Conservation (phyloP, 2,797 vertebrate species). For the Falco rusticolus region DNA sequence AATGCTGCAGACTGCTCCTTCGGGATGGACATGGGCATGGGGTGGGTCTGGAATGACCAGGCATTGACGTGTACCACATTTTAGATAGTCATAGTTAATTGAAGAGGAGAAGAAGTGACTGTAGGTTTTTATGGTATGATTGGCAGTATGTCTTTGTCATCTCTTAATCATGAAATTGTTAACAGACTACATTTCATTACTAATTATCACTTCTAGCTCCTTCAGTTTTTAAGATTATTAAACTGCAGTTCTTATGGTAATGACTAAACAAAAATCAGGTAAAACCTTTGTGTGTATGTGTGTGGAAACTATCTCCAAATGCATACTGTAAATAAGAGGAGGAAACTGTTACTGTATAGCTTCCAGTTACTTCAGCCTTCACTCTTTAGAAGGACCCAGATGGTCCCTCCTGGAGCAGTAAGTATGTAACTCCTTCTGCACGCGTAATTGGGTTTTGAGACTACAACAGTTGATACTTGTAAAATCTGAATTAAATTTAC, state of each 20-base stretch:
- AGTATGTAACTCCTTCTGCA: not conserved
- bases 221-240: not conserved
- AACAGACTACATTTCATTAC: not conserved
- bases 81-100: not conserved
- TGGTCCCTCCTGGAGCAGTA: not conserved
- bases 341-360: not conserved
- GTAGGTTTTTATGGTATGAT: not conserved
- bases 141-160: not conserved
- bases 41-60: not conserved
- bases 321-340: not conserved
- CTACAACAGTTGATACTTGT: not conserved
- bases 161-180: not conserved
- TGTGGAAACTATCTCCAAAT: not conserved
- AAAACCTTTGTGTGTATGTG: not conserved
- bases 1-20: not conserved
- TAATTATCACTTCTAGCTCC: not conserved
- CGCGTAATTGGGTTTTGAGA: not conserved
- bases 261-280: not conserved
- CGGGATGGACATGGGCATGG: not conserved
- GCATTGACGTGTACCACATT: not conserved
- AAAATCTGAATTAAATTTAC: not conserved
- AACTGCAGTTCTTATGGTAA: not conserved
- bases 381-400: not conserved
- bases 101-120: not conserved
- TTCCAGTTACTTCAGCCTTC: not conserved